These are phyloP conservation scores for Pygoscelis antarcticus DNA, from an alignment of 2,113 vertebrate genomes.

Conservation along the genomic window DNA sequence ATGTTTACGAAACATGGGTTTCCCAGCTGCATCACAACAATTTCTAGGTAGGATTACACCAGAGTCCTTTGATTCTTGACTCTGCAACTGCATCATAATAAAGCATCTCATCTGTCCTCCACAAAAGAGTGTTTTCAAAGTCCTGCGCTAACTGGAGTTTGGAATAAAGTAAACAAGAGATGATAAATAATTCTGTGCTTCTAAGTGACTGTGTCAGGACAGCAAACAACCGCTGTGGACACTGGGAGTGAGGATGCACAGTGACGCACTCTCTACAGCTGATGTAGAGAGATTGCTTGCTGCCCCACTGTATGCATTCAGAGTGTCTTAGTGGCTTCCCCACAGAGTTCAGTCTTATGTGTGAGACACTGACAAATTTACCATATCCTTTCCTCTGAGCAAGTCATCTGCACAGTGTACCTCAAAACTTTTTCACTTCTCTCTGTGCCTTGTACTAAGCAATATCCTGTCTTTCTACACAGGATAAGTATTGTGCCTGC, in stretches of 20 bases:
- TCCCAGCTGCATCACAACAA: background rate
- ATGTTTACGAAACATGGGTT: background rate
- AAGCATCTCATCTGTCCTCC: background rate
- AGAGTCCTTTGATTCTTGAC: background rate
- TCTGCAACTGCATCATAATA: background rate
- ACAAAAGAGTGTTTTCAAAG: background rate
- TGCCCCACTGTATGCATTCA: background rate
- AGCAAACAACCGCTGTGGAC: background rate
- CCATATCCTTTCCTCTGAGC: background rate
- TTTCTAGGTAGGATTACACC: background rate
- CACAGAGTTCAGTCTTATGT: background rate
- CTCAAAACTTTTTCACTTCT: background rate
- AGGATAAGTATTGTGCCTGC: background rate
- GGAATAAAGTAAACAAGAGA: background rate
- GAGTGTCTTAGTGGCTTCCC: background rate
- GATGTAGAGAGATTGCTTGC: background rate
- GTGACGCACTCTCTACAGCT: background rate
- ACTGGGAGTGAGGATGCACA: rapidly evolving
- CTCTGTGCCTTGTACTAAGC: background rate
- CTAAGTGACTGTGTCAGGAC: background rate
- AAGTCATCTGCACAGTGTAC: background rate
- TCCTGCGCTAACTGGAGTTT: background rate
- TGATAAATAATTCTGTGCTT: background rate
- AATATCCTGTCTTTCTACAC: background rate
- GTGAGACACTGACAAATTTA: background rate